A percentile compares a stretch with the other conserved stretches of the same genome.
Conservation (phyloP, 30 jellyfish, hydroid and myxozoan species). For the Turritopsis dohrnii region DNA sequence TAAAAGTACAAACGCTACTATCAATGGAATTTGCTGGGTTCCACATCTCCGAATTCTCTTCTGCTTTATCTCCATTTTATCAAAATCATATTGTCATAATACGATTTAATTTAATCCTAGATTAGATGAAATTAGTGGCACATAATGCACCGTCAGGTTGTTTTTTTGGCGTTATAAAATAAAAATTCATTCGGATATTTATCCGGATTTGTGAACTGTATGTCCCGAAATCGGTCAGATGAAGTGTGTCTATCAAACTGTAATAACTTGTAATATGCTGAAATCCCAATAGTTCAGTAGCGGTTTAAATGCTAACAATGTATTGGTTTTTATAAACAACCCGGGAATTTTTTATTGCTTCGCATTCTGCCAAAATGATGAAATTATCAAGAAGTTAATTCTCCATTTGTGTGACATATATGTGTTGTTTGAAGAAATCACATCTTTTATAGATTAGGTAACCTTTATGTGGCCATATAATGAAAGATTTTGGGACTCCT, state of each 20-base stretch:
- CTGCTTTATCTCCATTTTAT: conserved; percentile 36
- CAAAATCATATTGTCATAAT: not conserved
- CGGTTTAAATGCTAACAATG: not conserved
- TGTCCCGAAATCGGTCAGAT: not conserved
- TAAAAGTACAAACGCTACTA: conserved; percentile 73
- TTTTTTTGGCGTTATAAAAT: not conserved
- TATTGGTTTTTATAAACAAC: no score
- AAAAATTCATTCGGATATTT: not conserved
- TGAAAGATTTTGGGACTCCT: no score
- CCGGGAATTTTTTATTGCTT: not conserved
- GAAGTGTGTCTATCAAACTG: not conserved
- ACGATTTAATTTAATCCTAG: not conserved
- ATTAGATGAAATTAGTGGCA: not conserved
- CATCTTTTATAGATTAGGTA: no score
- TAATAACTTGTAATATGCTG: not conserved
- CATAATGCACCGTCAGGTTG: not conserved
- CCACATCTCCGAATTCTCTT: conserved; percentile 56
- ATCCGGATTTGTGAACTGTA: not conserved
- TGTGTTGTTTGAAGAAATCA: no score
- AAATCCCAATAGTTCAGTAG: not conserved
- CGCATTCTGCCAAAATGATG: no score
- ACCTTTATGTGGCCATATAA: no score
- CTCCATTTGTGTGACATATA: no score
- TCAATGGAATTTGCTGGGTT: conserved; percentile 81
- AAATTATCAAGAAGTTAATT: no score